These are phyloP conservation scores for Drosophila kambysellisi DNA, from an alignment of 2,888 invertebrate genomes.

Conservation along the genomic window DNA sequence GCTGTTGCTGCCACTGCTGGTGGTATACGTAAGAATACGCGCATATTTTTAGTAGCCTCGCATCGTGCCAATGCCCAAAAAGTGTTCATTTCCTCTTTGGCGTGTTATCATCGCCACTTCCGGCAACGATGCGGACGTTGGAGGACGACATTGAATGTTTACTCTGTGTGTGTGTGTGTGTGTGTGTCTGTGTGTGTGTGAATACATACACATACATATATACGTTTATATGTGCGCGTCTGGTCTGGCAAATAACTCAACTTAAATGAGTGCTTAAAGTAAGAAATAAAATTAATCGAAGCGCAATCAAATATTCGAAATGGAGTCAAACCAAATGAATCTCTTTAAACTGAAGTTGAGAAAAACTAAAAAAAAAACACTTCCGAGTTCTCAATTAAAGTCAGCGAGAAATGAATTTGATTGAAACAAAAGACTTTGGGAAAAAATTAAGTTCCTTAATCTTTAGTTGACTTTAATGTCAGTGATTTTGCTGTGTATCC, in stretches of 20 bases:
- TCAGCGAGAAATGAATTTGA: neutral
- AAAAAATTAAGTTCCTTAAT: neutral
- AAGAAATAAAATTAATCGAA: conserved; percentile 18
- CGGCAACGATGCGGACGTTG: conserved; percentile 40
- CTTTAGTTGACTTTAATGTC: neutral
- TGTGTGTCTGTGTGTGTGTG: neutral
- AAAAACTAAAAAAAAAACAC: neutral
- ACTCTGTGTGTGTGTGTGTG: conserved; percentile 1
- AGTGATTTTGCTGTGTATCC: neutral
- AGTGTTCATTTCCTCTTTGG: conserved; percentile 81
- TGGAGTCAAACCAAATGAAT: conserved; percentile 17
- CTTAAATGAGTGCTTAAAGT: conserved; percentile 55
- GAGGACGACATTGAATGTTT: conserved; percentile 53
- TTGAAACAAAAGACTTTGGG: neutral
- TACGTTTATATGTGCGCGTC: neutral
- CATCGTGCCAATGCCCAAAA: conserved; percentile 63
- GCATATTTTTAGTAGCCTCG: conserved; percentile 51
- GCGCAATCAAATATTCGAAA: conserved; percentile 16
- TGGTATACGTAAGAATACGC: conserved; percentile 23
- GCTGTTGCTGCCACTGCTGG: neutral
- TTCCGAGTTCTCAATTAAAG: neutral
- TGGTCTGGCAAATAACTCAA: conserved; percentile 33
- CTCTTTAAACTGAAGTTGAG: conserved; percentile 20
- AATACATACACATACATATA: neutral
- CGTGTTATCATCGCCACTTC: conserved; percentile 80